phyloP scores from a whole-genome alignment of 2,888 invertebrate species.

The Eledona agricola region DNA sequence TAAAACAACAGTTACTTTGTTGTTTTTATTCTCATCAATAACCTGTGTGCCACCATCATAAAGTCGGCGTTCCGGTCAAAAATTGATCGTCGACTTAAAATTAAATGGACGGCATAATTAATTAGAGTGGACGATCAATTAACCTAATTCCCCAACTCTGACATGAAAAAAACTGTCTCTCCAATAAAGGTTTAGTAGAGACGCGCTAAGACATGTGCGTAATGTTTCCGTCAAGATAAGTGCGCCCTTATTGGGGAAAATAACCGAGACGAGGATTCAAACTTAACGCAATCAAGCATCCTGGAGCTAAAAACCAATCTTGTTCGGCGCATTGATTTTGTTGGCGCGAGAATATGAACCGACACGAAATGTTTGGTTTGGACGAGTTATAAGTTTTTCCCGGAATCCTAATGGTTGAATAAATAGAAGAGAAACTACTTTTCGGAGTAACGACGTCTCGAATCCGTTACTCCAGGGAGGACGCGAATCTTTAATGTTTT shows the following conservation, averaged over 20 bases:
- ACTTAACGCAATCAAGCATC: background rate
- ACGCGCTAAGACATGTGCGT: constrained; percentile 1
- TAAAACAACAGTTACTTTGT: no score
- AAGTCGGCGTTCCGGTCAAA: background rate
- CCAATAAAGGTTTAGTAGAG: background rate
- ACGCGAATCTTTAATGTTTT: constrained; percentile 4
- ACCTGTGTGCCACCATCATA: no score
- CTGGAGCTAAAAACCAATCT: no score
- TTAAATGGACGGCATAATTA: constrained; percentile 4
- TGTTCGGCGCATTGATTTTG: background rate
- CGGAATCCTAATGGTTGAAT: constrained; percentile 16
- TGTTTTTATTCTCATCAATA: no score
- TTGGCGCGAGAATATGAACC: background rate
- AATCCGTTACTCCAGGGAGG: constrained; percentile 12
- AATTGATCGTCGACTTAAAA: constrained; percentile 1
- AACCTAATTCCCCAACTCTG: no score
- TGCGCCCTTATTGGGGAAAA: constrained; percentile 5
- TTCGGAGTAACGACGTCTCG: constrained; percentile 16
- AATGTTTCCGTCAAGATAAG: no score
- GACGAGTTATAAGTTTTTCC: constrained; percentile 15
- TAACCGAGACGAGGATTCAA: background rate
- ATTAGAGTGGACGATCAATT: constrained; percentile 1
- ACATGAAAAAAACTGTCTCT: no score
- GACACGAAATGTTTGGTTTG: constrained; percentile 8
- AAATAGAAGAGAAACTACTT: constrained; percentile 12